phyloP scores from a whole-genome alignment of 1,140 invertebrate genomes.

The Bombus vancouverensis region DNA sequence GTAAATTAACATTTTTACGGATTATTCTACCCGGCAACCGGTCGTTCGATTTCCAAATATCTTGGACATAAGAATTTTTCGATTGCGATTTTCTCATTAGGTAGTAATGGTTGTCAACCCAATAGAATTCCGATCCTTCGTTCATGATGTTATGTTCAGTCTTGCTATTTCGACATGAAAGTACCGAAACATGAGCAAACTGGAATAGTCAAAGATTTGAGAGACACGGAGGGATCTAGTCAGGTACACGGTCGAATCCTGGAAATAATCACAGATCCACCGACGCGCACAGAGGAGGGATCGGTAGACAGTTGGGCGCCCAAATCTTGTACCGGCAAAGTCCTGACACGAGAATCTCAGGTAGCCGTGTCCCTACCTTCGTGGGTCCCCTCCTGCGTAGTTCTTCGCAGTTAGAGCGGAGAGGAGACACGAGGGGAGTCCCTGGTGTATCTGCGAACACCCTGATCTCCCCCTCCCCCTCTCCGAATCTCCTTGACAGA shows the following conservation, averaged over 20 bases:
- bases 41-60: too few relatives aligned
- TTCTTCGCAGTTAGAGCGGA: constrained; percentile 25
- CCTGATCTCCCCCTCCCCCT: constrained; percentile 47
- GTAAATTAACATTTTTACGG: too few relatives aligned
- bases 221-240: neutral
- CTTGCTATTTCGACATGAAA: neutral
- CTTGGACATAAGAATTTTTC: too few relatives aligned
- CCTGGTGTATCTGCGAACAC: constrained; percentile 43
- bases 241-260: constrained; percentile 44
- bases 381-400: constrained; percentile 31
- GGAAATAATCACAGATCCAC: constrained; percentile 54
- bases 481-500: constrained; percentile 41
- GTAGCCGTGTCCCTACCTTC: constrained; percentile 62
- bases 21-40: too few relatives aligned
- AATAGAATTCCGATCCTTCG: too few relatives aligned
- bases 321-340: constrained; percentile 47
- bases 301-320: constrained; percentile 69
- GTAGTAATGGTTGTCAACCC: too few relatives aligned
- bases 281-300: constrained; percentile 54
- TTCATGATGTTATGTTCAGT: neutral
- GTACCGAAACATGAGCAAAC: neutral
- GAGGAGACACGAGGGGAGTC: constrained; percentile 9
- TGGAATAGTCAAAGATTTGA: neutral
- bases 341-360: constrained; percentile 55
- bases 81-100: too few relatives aligned